Evolutionary conservation across 1,140 invertebrate genomes (phyloP), one percentile per base, ranked within the genome.

Genomic region (Ctenoplectra terminalis): DNA sequence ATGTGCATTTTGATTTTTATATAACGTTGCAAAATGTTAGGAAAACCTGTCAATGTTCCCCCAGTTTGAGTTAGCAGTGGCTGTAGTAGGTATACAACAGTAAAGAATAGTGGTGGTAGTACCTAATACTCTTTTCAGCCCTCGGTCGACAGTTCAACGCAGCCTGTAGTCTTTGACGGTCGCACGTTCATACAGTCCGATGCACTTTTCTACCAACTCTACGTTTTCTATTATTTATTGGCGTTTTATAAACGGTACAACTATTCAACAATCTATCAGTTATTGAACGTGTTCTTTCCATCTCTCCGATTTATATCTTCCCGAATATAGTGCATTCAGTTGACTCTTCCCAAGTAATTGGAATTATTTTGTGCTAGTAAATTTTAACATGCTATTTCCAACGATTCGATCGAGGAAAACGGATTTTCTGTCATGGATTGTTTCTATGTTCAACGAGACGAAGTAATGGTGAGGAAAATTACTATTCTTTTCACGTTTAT

Each of bases 101-200:
- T 60, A 46, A 3, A n/a, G 60, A 23, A n/a, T 75, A 81, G 70
- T 84, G 73, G 79, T 85, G 64, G 84, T 83, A 64, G 80, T 78
- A 85, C 73, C 85, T 73, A 78, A 86, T 87, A 78, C 86, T 89
- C 86, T 89, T 91, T 91, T 91, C 91, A 92, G 92, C 91, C 91
- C 90, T 85, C 90, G 58, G 75, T 74, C 81, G 86, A 74, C 89
- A 89, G 90, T 92, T 88, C 82, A 83, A 89, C 90, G 85, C 85
- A 84, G 84, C 82, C 87, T 83, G 88, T 85, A 90, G 90, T 84
- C 88, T 85, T 88, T 84, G 82, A 84, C 87, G 90, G 90, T 91
- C 77, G 83, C 17, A 73, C 80, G 80, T 79, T n/a, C 67, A 54
- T 73, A 34, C 77, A 31, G 23, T 43, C 58, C 46, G 64, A 15